Evolutionary conservation across 1,140 invertebrate species (phyloP), one percentile per base, ranked within the genome.

Genomic region (Hypsibius dujardini): DNA sequence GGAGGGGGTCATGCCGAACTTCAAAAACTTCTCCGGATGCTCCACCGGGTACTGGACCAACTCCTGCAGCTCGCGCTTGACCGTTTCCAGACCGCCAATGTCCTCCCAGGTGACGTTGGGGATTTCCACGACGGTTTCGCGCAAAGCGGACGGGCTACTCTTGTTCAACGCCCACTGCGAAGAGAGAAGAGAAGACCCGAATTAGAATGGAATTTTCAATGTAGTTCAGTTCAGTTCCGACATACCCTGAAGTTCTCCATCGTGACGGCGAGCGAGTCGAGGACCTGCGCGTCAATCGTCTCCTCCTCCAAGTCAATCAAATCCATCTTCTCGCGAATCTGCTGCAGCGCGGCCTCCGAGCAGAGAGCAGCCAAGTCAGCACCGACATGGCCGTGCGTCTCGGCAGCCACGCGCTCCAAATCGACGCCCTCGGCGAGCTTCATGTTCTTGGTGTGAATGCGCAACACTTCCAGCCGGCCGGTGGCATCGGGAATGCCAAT

Each of bases 391-490:
- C 95, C 95, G 59, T 76, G 76, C 15, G 74, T 74, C 71, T 77
- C 74, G 45, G 69, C 56, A 70, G 75, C 73, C 74, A 87, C 87
- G 83, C 94, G 90, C 83, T 98, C 95, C 45, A 99, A 82, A 81
- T 99, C 93, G 12, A 99, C 95, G 80, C 98, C 95, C 75, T 98
- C 95, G 47, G 87, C 89, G 28, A 99, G 83, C 82, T 96, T 98
- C 96, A 99, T 99, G 79, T 99, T 99, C 84, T 99, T 99, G 7
- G 95, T 98, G 79, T 99, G 95, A 76, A 99, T 98, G 75, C 94
- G 86, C 50, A 99, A 83, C 74, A 99, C 91, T 84, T 98, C 95
- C 28, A 99, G 82, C 69, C 96, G 87, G 15, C 96, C 96, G 75
- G 92, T 96, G 2, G 94, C 90, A 83, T 99, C 96, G 0, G 96